Evolutionary conservation across 2,888 invertebrate genomes (phyloP).

Genomic region (Eupithecia subfuscata): DNA sequence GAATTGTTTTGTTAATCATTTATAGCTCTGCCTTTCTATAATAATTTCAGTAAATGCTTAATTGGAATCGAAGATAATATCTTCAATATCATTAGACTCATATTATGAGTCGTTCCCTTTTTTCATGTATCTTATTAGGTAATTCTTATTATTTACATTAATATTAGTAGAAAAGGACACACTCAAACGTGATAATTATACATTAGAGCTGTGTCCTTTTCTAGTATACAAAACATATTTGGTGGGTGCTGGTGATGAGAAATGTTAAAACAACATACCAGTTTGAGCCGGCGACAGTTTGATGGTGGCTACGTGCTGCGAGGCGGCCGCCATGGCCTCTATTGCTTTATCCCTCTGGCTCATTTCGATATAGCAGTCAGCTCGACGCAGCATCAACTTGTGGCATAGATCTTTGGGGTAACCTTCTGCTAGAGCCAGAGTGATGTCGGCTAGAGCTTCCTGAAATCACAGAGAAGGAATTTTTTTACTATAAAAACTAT

Average conservation of each 20-base stretch:
- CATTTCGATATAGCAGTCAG: constrained; percentile 86
- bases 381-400: constrained; percentile 87
- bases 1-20: no score
- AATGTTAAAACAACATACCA: constrained; percentile 48
- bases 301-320: constrained; percentile 50
- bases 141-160: no score
- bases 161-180: no score
- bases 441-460: constrained; percentile 87
- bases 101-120: no score
- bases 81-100: no score
- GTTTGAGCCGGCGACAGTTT: constrained; percentile 51
- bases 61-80: no score
- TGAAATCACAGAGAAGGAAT: constrained; percentile 50
- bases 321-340: constrained; percentile 56
- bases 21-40: no score
- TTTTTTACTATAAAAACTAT: not conserved
- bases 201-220: no score
- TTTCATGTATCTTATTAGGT: no score
- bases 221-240: no score
- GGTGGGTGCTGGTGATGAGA: not conserved
- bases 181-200: no score
- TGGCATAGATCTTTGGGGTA: constrained; percentile 86
- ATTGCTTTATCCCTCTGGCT: constrained; percentile 67
- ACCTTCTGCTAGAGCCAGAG: constrained; percentile 83
- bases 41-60: no score